Base-by-base conservation (phyloP, 1,140 invertebrate species). In the Brachionus asplanchnoidis region DNA sequence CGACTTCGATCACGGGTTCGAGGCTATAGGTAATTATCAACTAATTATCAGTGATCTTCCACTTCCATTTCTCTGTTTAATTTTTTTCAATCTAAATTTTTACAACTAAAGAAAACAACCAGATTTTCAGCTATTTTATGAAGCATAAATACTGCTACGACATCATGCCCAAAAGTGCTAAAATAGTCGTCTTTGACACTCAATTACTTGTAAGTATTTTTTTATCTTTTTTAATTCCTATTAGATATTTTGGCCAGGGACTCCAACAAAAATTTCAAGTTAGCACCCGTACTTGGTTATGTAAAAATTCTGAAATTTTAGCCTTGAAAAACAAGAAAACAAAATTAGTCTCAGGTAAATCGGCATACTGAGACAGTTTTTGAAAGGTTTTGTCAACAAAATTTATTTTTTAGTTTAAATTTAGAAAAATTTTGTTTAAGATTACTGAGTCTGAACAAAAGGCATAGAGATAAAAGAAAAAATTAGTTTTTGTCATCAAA, bases 131-230 rank as follows among this genome's bases (percentile, higher is more conserved):
- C 46, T 60, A 84, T 84, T 90, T 99, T 92, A 99, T 99, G 93
- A 96, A 97, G 90, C 97, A 97, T 89, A 97, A 99, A 92, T 97
- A 96, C 90, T 99, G 97, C 90, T 99, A 99, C 91, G 97, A 99
- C 92, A 92, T 99, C 87, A 99, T 99, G 90, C 98, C 98, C 66
- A 98, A 96, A 60, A 98, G 96, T 89, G 96, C 97, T 82, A 99
- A 99, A 91, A 91, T 99, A 87, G 97, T 99, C 78, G 96, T 99
- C 73, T 99, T 99, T 91, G 97, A 99, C 91, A 99, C 97, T n/a
- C 95, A 97, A 88, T 92, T 99, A 40, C 93, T 97, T 78, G 68
- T 73, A 73, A 73, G 68, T 73, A 42, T n/a, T 68, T 42, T 42
- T 40, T 20, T 73, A 20, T 40, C 32, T 40, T 36, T 36, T 36